A percentile compares a stretch with the other conserved stretches of the same genome.
Conservation (phyloP, 2,888 invertebrate genomes). For the Acleris literana region DNA sequence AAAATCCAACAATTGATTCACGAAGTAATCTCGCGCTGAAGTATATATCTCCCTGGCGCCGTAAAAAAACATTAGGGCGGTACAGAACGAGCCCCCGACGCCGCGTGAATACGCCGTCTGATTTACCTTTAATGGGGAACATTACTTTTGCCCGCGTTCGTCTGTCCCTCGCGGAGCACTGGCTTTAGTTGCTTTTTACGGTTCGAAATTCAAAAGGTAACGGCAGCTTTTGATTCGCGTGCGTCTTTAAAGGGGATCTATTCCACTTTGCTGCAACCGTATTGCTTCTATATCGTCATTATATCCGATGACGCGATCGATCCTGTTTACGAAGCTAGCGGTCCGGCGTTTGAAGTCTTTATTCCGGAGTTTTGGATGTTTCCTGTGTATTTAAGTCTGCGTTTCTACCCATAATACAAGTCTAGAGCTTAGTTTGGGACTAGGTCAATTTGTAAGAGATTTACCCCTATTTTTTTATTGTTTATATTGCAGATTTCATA, state of each 20-base stretch:
- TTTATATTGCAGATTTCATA: too few species aligned
- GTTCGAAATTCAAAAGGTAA: not conserved
- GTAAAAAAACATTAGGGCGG: conserved; percentile 4
- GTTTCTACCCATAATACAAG: too few species aligned
- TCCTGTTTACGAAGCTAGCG: too few species aligned
- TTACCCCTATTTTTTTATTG: too few species aligned
- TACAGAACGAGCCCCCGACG: conserved; percentile 2
- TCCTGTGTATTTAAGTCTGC: too few species aligned
- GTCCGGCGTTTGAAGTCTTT: too few species aligned
- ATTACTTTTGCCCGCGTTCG: conserved; percentile 5
- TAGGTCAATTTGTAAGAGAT: too few species aligned
- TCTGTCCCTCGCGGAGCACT: not conserved
- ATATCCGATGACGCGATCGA: too few species aligned
- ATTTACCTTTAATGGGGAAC: conserved; percentile 10
- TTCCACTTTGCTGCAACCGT: too few species aligned
- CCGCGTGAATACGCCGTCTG: conserved; percentile 7
- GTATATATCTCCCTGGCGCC: not conserved
- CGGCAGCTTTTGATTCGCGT: not conserved
- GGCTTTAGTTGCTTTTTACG: not conserved
- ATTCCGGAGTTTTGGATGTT: too few species aligned
- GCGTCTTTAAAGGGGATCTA: not conserved
- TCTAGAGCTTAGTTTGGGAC: too few species aligned
- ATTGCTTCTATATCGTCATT: too few species aligned
- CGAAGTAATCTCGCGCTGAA: conserved; percentile 1
- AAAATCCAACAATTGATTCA: not conserved